Evolutionary conservation across 2,113 vertebrate species (phyloP), one percentile per base, ranked within the genome.

Genomic region (Ornithorhynchus anatinus): DNA sequence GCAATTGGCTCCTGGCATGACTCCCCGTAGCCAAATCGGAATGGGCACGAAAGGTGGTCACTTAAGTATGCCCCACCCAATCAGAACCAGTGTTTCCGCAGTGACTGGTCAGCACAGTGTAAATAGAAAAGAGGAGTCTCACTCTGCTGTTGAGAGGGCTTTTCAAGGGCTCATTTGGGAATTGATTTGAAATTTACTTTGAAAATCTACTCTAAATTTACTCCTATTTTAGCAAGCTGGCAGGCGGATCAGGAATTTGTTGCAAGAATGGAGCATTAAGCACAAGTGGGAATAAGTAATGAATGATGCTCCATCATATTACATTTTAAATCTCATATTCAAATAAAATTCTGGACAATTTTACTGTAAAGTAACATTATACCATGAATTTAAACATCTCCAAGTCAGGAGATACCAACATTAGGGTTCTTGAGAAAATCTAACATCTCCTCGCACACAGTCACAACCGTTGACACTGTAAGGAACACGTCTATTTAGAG

Each of bases 191-290:
- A 44, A 61, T 72, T 81, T 71, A 56, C 59, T 74, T 53, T 40
- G 15, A 72, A 59, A 40, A 52, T 27, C 29, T 58, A 67, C 44
- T 75, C 48, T 67, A 50, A 45, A 54, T 79, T 82, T 48, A 57
- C 74, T 62, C 13, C 73, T 59, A 44, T 76, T 79, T 23, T 22
- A 4, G 45, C 79, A 40, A 19, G 19, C 62, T 52, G 50, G 39
- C 11, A 12, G 73, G 22, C 32, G 25, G 59, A 77, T 69, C 53
- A 74, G 27, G 56, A 71, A 61, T 48, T 62, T 59, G 8, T 53
- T 79, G 29, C 51, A 87, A 85, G 77, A 69, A 40, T 37, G 40
- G 72, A 31, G 3, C 4, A 40, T 5, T 27, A 50, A 75, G 22
- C 12, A 9, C 35, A 25, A 8, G 15, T 25, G 9, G 4, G 25